Evolutionary conservation across 2,113 vertebrate genomes (phyloP).

Genomic region (Cephalopholis sonnerati): DNA sequence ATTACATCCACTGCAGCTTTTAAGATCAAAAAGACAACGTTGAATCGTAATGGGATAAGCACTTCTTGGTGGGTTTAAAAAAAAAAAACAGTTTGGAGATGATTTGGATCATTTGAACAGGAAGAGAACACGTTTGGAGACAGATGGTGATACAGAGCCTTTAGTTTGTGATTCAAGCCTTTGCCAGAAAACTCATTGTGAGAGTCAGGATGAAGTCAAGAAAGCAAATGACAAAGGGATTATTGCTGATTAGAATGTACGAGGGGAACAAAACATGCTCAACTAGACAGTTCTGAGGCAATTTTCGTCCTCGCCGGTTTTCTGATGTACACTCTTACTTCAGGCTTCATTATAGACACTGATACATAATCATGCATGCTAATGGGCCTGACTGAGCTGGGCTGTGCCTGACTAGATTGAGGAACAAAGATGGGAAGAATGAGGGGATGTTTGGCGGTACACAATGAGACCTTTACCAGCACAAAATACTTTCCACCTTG

Average conservation of each 20-base stretch:
- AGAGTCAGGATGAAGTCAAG: slow-evolving; percentile 70
- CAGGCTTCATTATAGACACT: slow-evolving; percentile 81
- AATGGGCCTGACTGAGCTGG: slow-evolving; percentile 71
- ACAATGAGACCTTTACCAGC: slow-evolving; percentile 35
- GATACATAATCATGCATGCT: slow-evolving; percentile 84
- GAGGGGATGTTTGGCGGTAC: slow-evolving; percentile 12
- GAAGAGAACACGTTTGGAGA: slow-evolving; percentile 58
- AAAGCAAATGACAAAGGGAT: slow-evolving; percentile 78
- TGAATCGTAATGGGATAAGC: slow-evolving; percentile 62
- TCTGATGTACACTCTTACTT: slow-evolving; percentile 80
- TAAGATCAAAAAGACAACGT: slow-evolving; percentile 76
- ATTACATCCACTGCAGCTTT: slow-evolving; percentile 73
- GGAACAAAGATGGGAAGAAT: slow-evolving; percentile 56
- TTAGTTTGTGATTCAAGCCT: slow-evolving; percentile 71
- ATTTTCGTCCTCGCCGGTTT: slow-evolving; percentile 75
- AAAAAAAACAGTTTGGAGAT: slow-evolving; percentile 43
- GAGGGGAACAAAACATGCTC: slow-evolving; percentile 70
- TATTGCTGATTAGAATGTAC: slow-evolving; percentile 78
- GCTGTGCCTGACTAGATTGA: slow-evolving; percentile 64
- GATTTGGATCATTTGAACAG: slow-evolving; percentile 68
- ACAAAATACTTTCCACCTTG: slow-evolving; percentile 13
- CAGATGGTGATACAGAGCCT: slow-evolving; percentile 73
- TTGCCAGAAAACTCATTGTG: slow-evolving; percentile 66
- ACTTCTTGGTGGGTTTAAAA: slow-evolving; percentile 56
- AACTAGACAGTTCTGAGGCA: slow-evolving; percentile 76